Evolutionary conservation across 2,113 vertebrate species (phyloP).

Genomic region (Albula glossodonta): DNA sequence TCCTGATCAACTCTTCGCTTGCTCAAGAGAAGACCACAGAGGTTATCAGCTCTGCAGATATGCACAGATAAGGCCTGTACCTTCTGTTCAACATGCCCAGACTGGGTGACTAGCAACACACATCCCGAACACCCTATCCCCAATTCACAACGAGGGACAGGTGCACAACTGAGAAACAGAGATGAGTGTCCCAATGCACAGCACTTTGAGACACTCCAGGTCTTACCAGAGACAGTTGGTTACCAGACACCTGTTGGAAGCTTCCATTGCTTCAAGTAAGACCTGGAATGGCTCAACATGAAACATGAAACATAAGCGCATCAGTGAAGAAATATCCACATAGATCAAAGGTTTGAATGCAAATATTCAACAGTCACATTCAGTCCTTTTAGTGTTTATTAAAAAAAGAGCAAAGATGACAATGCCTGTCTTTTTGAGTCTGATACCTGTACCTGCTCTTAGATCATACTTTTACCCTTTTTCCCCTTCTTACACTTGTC

Average conservation of each 20-base stretch:
- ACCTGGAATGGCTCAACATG: neutral
- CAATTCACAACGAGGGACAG: conserved; percentile 27
- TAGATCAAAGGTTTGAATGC: no score
- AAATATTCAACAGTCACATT: no score
- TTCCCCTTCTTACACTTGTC: neutral
- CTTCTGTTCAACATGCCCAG: conserved; percentile 69
- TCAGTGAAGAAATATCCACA: no score
- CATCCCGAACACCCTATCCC: conserved; percentile 35
- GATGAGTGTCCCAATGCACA: conserved; percentile 20
- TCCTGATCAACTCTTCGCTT: conserved; percentile 67
- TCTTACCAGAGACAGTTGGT: neutral
- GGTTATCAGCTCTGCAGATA: conserved; percentile 82
- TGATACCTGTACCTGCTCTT: neutral
- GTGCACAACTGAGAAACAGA: neutral
- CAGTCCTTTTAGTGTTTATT: no score
- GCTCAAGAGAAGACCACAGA: conserved; percentile 66
- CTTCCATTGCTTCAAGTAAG: neutral
- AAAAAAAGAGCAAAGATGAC: no score
- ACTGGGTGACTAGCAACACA: conserved; percentile 51
- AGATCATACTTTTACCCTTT: neutral
- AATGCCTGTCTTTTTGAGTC: neutral
- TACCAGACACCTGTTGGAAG: neutral
- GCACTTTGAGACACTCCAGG: neutral
- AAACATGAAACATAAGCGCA: no score
- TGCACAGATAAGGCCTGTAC: conserved; percentile 68